Conservation (phyloP, 2,797 vertebrate species). For the Tapirus indicus region DNA sequence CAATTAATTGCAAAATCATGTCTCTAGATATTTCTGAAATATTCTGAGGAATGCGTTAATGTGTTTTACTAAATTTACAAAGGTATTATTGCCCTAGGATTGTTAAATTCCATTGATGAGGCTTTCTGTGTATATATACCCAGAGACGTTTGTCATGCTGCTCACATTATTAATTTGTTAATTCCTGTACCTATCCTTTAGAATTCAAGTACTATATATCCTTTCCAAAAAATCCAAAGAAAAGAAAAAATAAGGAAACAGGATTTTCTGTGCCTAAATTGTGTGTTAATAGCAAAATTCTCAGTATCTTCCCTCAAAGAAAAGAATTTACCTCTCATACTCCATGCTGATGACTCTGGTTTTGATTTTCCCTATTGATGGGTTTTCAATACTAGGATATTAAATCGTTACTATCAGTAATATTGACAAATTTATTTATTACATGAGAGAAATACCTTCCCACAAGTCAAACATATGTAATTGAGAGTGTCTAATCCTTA, state of each 20-base stretch:
- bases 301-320: not conserved
- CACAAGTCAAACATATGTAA: not conserved
- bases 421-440: not conserved
- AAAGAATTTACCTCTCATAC: not conserved
- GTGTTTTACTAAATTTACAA: not conserved
- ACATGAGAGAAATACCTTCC: not conserved
- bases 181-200: not conserved
- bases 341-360: not conserved
- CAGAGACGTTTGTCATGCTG: not conserved
- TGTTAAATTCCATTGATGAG: not conserved
- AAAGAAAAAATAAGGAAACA: not conserved
- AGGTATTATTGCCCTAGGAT: not conserved
- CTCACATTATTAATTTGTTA: not conserved
- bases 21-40: not conserved
- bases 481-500: not conserved
- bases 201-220: not conserved
- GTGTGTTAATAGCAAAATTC: not conserved
- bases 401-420: not conserved
- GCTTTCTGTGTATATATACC: not conserved
- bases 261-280: not conserved
- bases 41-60: not conserved
- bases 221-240: not conserved
- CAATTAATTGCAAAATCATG: not conserved
- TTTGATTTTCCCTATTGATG: not conserved
- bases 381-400: not conserved